phyloP scores from a whole-genome alignment of 2,888 invertebrate species.

The Sphaerophoria rueppellii region DNA sequence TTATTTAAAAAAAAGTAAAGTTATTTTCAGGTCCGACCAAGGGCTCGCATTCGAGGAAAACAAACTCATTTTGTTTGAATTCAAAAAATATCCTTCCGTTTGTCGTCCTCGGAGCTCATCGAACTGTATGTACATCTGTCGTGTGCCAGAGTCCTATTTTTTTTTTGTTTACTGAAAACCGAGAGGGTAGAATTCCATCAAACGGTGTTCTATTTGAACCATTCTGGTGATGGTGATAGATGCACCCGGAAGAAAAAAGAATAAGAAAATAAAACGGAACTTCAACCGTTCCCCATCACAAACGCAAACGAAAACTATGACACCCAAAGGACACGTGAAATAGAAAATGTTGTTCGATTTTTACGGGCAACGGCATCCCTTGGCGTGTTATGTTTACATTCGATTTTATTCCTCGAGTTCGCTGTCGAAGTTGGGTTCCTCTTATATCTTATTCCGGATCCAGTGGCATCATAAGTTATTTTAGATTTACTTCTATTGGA shows the following conservation, averaged over 20 bases:
- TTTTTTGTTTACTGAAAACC: background rate
- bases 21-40: slow-evolving; percentile 50
- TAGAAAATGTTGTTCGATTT: background rate
- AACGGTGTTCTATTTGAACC: slow-evolving; percentile 42
- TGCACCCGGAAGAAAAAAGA: slow-evolving; percentile 66
- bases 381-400: slow-evolving; percentile 59
- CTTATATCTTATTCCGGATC: slow-evolving; percentile 52
- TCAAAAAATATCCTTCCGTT: slow-evolving; percentile 21
- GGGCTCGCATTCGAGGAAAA: slow-evolving; percentile 26
- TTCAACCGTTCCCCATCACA: slow-evolving; percentile 54
- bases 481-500: slow-evolving; percentile 66
- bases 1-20: slow-evolving; percentile 48
- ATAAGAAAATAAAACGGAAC: slow-evolving; percentile 45
- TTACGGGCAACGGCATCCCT: slow-evolving; percentile 20
- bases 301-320: slow-evolving; percentile 16
- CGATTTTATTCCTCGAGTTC: slow-evolving; percentile 52
- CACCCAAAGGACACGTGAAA: slow-evolving; percentile 22
- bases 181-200: slow-evolving; percentile 67
- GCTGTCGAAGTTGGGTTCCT: background rate
- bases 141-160: slow-evolving; percentile 57
- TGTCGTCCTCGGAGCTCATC: slow-evolving; percentile 26
- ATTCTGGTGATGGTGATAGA: slow-evolving; percentile 41
- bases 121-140: slow-evolving; percentile 62
- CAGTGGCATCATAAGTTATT: slow-evolving; percentile 55
- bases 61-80: slow-evolving; percentile 1